Conservation (phyloP, 2,888 invertebrate genomes). For the Trichogramma evanescens region DNA sequence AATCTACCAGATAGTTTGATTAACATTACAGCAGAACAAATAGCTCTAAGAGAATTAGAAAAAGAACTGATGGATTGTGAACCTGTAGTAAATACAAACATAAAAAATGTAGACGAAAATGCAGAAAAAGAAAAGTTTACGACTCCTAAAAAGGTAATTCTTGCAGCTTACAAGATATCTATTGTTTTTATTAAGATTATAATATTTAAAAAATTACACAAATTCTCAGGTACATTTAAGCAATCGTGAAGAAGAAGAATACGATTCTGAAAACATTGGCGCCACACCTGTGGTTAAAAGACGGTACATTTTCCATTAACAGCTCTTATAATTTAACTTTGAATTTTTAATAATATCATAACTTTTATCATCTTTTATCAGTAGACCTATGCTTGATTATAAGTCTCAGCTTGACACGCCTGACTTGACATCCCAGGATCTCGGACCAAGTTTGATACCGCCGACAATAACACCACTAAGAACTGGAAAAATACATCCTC, state of each 20-base stretch:
- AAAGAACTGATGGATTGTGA: constrained; percentile 28
- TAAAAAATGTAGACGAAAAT: constrained; percentile 14
- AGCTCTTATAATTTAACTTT: neutral
- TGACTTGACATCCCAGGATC: too few relatives aligned
- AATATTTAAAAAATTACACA: too few relatives aligned
- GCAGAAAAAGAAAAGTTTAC: constrained; percentile 17
- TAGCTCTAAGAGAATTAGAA: constrained; percentile 29
- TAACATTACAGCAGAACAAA: constrained; percentile 31
- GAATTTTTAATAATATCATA: neutral
- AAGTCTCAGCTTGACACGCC: too few relatives aligned
- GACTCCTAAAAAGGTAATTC: constrained; percentile 13
- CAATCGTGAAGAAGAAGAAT: constrained; percentile 6
- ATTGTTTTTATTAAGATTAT: too few relatives aligned
- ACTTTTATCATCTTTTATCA: too few relatives aligned
- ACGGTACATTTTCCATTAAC: constrained; percentile 6
- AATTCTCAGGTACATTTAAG: neutral
- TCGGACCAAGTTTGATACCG: too few relatives aligned
- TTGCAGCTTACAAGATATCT: neutral
- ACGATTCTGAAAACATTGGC: constrained; percentile 16
- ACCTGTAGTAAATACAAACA: constrained; percentile 2
- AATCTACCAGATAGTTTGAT: constrained; percentile 20
- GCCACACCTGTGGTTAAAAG: constrained; percentile 16
- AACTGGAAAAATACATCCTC: constrained; percentile 21
- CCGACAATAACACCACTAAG: constrained; percentile 10
- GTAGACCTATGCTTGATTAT: too few relatives aligned